phyloP scores from a whole-genome alignment of 1,140 invertebrate genomes.

The Telenomus remus region DNA sequence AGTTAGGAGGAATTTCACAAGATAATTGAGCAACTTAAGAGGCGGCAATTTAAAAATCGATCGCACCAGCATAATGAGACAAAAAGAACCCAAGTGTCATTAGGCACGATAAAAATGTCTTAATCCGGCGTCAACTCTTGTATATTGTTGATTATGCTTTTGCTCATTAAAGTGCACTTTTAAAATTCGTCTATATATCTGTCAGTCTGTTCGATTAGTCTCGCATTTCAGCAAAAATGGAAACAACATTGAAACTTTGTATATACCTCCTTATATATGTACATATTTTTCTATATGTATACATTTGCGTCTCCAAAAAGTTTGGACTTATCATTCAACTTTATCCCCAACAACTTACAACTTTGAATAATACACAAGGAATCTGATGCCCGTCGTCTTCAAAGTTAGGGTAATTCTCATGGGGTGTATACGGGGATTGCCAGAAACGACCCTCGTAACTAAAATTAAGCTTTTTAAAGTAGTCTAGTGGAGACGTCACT shows the following conservation, averaged over 20 bases:
- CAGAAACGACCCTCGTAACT: not conserved
- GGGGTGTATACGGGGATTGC: slow-evolving; percentile 4
- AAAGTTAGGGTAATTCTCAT: slow-evolving; percentile 13
- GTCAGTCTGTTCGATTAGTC: slow-evolving; percentile 15
- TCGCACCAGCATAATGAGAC: too few species aligned
- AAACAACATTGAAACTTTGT: slow-evolving; percentile 24
- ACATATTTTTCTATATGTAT: too few species aligned
- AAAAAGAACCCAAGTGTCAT: too few species aligned
- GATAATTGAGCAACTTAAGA: too few species aligned
- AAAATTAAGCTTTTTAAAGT: slow-evolving; percentile 10
- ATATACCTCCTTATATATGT: slow-evolving; percentile 13
- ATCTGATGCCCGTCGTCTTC: slow-evolving; percentile 9
- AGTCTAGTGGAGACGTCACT: not conserved
- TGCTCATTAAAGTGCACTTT: too few species aligned
- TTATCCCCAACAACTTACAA: slow-evolving; percentile 24
- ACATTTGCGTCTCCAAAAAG: not conserved
- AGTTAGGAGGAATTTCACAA: too few species aligned
- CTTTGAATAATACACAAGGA: slow-evolving; percentile 24
- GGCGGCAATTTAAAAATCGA: too few species aligned
- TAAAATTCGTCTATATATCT: not conserved
- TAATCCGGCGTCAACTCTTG: too few species aligned
- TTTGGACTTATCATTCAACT: slow-evolving; percentile 28
- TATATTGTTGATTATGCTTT: too few species aligned
- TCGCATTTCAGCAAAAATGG: slow-evolving; percentile 5
- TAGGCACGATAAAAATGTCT: too few species aligned